Percentiles rank a stretch among this genome's conserved stretches.
phyloP scores from a whole-genome alignment of 1,140 invertebrate genomes.

The Drosophila sulfurigaster region DNA sequence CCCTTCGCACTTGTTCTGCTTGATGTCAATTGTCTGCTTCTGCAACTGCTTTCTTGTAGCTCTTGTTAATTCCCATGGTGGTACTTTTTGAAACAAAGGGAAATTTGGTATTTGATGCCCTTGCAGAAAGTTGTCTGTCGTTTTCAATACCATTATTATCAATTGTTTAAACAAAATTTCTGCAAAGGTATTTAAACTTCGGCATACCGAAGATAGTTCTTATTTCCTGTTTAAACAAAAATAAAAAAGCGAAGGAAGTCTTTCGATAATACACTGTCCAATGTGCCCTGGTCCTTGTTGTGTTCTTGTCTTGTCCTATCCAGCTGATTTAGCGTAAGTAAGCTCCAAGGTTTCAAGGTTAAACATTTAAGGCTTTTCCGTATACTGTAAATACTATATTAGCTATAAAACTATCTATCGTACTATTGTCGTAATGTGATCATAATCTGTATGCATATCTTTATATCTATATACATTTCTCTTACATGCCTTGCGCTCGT shows the following conservation, averaged over 20 bases:
- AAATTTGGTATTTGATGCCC: neutral
- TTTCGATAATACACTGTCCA: constrained; percentile 32
- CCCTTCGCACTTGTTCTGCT: neutral
- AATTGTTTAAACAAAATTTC: constrained; percentile 1
- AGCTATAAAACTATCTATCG: constrained; percentile 14
- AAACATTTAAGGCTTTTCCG: constrained; percentile 41
- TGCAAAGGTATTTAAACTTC: constrained; percentile 6
- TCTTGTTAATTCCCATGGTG: neutral
- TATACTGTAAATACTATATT: constrained; percentile 14
- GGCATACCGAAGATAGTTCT: constrained; percentile 8
- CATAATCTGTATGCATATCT: constrained; percentile 24
- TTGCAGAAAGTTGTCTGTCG: constrained; percentile 8
- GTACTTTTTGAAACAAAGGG: constrained; percentile 3
- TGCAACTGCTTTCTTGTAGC: neutral
- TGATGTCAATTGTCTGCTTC: neutral
- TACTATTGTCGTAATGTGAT: constrained; percentile 14
- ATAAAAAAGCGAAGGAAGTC: constrained; percentile 3
- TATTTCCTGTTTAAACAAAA: neutral
- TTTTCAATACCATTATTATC: neutral
- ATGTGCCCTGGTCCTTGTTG: constrained; percentile 33
- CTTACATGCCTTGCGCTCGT: constrained; percentile 70
- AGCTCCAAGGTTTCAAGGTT: constrained; percentile 43
- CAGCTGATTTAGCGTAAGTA: constrained; percentile 55
- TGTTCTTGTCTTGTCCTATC: constrained; percentile 45
- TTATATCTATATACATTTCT: constrained; percentile 51